A percentile compares a stretch with the other conserved stretches of the same genome.
These are phyloP conservation scores for Unio pictorum DNA, from an alignment of 2,888 invertebrate genomes.

Conservation along the genomic window DNA sequence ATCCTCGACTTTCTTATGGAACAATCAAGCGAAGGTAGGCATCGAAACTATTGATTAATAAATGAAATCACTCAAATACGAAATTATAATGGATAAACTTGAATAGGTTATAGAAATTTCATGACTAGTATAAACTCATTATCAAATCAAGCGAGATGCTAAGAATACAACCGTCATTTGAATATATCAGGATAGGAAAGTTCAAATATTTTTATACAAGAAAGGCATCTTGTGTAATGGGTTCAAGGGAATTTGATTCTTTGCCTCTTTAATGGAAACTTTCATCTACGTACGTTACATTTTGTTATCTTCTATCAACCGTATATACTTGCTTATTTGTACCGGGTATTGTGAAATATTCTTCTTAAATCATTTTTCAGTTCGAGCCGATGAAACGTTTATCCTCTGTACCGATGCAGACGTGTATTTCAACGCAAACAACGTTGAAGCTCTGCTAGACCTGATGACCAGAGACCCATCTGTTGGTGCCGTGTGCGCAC, in stretches of 20 bases:
- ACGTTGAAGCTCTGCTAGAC: slow-evolving; percentile 65
- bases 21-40: slow-evolving; percentile 21
- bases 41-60: background rate
- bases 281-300: too few species aligned
- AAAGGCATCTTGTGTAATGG: too few species aligned
- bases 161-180: too few species aligned
- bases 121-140: too few species aligned
- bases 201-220: too few species aligned
- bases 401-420: slow-evolving; percentile 68
- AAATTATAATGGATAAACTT: too few species aligned
- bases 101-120: too few species aligned
- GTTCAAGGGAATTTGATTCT: too few species aligned
- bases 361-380: slow-evolving; percentile 7
- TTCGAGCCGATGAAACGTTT: slow-evolving; percentile 49
- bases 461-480: slow-evolving; percentile 61
- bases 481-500: slow-evolving; percentile 67
- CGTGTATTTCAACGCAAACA: slow-evolving; percentile 61
- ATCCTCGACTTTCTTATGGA: slow-evolving; percentile 59
- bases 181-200: too few species aligned
- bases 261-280: too few species aligned
- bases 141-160: too few species aligned
- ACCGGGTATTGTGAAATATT: background rate
- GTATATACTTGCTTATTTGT: background rate
- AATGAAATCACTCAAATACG: too few species aligned
- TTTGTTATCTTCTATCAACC: background rate